phyloP scores from a whole-genome alignment of 2,888 invertebrate species.

The Sinodicranocentrus sp. region DNA sequence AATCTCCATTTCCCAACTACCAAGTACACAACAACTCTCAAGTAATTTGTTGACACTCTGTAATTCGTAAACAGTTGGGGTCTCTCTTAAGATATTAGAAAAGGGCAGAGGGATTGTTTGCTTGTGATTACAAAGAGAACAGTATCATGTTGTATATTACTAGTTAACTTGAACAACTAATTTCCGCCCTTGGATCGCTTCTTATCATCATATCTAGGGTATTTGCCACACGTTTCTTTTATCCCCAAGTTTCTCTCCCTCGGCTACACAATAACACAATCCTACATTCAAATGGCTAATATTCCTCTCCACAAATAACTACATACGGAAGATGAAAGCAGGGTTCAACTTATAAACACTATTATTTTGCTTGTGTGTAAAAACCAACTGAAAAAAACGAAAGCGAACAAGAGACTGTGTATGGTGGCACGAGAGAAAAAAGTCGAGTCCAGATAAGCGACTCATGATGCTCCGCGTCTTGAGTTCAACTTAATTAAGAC shows the following conservation, averaged over 20 bases:
- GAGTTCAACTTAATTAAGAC: constrained; percentile 22
- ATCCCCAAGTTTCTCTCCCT: background rate
- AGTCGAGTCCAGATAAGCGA: constrained; percentile 4
- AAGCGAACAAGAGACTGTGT: background rate
- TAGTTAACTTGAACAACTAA: constrained; percentile 8
- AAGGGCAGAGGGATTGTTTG: background rate
- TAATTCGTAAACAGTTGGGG: too few relatives aligned
- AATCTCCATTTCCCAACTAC: too few relatives aligned
- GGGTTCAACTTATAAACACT: background rate
- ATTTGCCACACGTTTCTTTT: constrained; percentile 21
- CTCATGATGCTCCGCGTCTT: constrained; percentile 18
- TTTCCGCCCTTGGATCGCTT: constrained; percentile 12
- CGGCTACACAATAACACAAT: background rate
- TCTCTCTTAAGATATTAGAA: too few relatives aligned
- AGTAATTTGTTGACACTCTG: too few relatives aligned
- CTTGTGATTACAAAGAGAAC: background rate
- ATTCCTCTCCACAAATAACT: background rate
- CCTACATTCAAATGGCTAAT: background rate
- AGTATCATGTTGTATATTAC: background rate
- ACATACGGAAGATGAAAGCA: background rate
- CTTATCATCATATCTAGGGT: constrained; percentile 14
- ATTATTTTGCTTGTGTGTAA: background rate
- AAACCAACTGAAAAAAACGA: background rate
- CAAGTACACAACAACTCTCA: too few relatives aligned
- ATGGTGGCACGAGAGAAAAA: background rate